Base-by-base conservation (phyloP, 2,888 invertebrate species). In the Tinea semifulvella region DNA sequence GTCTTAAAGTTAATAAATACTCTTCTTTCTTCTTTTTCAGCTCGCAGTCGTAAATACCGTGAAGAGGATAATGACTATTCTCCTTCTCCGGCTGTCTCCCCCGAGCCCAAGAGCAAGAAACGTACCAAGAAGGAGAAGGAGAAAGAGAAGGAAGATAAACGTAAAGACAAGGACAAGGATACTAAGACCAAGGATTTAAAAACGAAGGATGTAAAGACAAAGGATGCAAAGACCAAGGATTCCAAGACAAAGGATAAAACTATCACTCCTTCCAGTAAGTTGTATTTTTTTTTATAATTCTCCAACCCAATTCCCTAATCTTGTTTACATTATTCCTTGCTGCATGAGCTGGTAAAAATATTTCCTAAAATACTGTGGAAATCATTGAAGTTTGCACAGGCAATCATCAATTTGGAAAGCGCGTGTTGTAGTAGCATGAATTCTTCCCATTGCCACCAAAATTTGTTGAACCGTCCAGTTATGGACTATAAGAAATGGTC, bases 241-340 rank as follows among this genome's bases (percentile, higher is more conserved):
- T 68, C 70, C 5, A 80, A 80, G 47, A 77, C 77, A 42, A 80
- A 76, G 46, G 80, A 80, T 46, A 80, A 76, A 53, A 79, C 80
- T 42, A 57, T 80, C 48, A 77, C 80, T 25, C 80, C 80, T 40
- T 79, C 79, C 4, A 80, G 80, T 80, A 55, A 68, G 76, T 61
- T 42, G 22, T 10, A 18, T 31, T 18, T 7, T 22, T 22, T 5
- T 22, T 22, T 5, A 22, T 7, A 22, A 22, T 7, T 22, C 5
- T 22, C 25, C 5, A 8, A 22, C 25, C 8, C 25, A n/a, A n/a
- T n/a, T n/a, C n/a, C n/a, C n/a, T n/a, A n/a, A n/a, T n/a, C n/a
- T n/a, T n/a, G n/a, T n/a, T n/a, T n/a, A n/a, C n/a, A n/a, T n/a
- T n/a, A n/a, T n/a, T n/a, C n/a, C n/a, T n/a, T n/a, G n/a, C n/a